phyloP scores from a whole-genome alignment of 2,888 invertebrate species.

The Molorchus minor region DNA sequence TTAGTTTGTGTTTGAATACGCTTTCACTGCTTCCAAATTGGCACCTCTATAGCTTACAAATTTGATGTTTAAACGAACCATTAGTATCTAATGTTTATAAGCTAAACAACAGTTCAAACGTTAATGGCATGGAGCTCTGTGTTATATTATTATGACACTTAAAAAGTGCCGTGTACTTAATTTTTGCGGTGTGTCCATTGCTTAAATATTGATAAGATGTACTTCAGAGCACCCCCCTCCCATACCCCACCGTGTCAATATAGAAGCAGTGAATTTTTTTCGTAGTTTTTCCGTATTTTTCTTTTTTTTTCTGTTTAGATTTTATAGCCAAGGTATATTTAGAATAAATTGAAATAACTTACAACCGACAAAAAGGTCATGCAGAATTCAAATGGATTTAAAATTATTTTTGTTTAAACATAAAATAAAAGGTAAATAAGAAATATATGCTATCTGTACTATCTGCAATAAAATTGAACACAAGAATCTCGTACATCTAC shows the following conservation, averaged over 20 bases:
- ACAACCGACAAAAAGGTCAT: background rate
- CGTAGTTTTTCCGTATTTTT: conserved; percentile 43
- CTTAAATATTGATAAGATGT: background rate
- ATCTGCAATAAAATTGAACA: too few relatives aligned
- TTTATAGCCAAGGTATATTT: conserved; percentile 36
- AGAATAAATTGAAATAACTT: conserved; percentile 37
- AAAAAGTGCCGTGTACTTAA: conserved; percentile 1
- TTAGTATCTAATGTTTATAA: too few relatives aligned
- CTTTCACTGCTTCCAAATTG: conserved; percentile 58
- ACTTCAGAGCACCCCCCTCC: conserved; percentile 14
- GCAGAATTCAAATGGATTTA: too few relatives aligned
- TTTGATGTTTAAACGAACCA: too few relatives aligned
- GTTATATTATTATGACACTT: conserved; percentile 5
- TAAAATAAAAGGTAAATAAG: conserved; percentile 36
- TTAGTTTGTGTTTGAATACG: conserved; percentile 60
- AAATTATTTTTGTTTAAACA: too few relatives aligned
- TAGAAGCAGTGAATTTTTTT: conserved; percentile 52
- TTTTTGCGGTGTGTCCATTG: background rate
- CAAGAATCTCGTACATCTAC: too few relatives aligned
- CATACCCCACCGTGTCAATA: conserved; percentile 44
- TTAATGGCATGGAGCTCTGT: conserved; percentile 6
- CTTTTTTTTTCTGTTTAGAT: conserved; percentile 39
- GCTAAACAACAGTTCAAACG: conserved; percentile 1
- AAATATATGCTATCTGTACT: too few relatives aligned
- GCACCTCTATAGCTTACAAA: conserved; percentile 28